Evolutionary conservation across 1,140 invertebrate genomes (phyloP).

Genomic region (Laodelphax striatellus): DNA sequence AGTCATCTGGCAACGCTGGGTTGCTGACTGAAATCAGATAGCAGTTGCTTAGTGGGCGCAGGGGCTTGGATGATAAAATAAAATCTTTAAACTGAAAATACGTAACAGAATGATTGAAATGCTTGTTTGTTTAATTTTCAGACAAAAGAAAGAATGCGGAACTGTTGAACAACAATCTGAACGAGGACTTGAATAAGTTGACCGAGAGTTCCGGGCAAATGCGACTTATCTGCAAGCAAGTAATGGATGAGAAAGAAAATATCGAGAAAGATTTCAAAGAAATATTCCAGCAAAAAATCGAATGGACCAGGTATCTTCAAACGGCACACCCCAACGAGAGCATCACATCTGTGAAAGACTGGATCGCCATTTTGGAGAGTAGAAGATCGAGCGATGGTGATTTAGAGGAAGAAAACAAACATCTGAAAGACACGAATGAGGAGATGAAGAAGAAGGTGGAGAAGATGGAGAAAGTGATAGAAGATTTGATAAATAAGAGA

Average conservation of each 20-base stretch:
- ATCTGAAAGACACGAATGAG: slow-evolving; percentile 15
- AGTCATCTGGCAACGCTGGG: too few species aligned
- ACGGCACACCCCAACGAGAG: neutral
- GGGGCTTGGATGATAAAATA: too few species aligned
- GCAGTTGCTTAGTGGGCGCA: too few species aligned
- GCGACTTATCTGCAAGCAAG: neutral
- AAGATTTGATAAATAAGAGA: slow-evolving; percentile 1
- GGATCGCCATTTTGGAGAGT: neutral
- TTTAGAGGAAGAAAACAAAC: slow-evolving; percentile 11
- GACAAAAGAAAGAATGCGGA: neutral
- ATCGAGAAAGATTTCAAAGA: neutral
- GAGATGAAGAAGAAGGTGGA: slow-evolving; percentile 13
- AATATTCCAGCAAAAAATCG: neutral
- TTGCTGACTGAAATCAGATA: too few species aligned
- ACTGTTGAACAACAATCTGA: slow-evolving; percentile 5
- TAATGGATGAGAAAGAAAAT: neutral
- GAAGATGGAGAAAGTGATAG: slow-evolving; percentile 7
- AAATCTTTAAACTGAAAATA: too few species aligned
- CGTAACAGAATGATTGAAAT: too few species aligned
- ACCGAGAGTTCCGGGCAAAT: neutral
- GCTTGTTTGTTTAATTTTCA: too few species aligned
- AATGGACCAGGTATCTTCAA: neutral
- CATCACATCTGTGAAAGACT: neutral
- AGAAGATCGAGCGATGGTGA: slow-evolving; percentile 1
- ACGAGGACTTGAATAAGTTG: slow-evolving; percentile 6